A percentile compares a stretch with the other conserved stretches of the same genome.
Conservation (phyloP, 2,888 invertebrate genomes). For the Phania funesta region DNA sequence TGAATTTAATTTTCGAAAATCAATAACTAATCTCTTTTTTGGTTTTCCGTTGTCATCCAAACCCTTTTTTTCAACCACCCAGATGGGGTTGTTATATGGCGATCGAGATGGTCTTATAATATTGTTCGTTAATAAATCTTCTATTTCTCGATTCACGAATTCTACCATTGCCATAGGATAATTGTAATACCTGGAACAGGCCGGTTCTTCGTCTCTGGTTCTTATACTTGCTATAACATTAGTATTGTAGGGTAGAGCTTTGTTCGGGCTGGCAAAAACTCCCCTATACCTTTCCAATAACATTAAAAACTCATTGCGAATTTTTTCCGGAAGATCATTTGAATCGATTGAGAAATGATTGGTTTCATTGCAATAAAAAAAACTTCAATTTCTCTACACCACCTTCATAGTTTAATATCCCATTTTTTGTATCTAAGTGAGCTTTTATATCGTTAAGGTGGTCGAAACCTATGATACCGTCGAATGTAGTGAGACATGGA, state of each 20-base stretch:
- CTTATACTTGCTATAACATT: neutral
- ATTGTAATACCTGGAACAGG: neutral
- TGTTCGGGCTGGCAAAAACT: neutral
- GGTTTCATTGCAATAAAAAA: neutral
- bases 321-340: neutral
- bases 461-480: conserved; percentile 16
- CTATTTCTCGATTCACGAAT: neutral
- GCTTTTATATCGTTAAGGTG: conserved; percentile 21
- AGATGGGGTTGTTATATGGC: too few relatives aligned
- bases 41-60: neutral
- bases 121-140: neutral
- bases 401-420: neutral
- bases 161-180: neutral
- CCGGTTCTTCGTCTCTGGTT: neutral
- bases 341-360: neutral
- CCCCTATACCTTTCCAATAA: neutral
- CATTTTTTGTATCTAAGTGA: neutral
- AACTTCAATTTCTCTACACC: neutral
- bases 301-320: neutral
- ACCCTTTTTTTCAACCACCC: too few relatives aligned
- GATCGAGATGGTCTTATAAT: neutral
- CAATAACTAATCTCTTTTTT: too few relatives aligned
- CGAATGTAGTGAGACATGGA: neutral
- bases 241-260: neutral
- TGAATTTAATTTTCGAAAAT: neutral